Conservation (phyloP, 1,140 invertebrate genomes). For the Aradophagus sp. region DNA sequence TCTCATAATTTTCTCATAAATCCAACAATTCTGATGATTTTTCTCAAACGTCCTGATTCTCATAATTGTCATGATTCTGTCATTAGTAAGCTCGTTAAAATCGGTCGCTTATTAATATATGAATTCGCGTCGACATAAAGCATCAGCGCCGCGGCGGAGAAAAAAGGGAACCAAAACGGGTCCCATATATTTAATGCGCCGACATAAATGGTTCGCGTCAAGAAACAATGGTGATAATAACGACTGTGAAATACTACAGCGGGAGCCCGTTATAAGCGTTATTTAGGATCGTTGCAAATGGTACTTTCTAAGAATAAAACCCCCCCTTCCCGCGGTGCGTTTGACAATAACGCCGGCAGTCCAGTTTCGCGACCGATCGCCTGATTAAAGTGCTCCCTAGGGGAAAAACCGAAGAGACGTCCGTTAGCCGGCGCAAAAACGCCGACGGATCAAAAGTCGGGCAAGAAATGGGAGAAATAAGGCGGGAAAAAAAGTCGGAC, state of each 20-base stretch:
- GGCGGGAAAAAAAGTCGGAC: not conserved
- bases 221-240: slow-evolving; percentile 44
- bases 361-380: slow-evolving; percentile 22
- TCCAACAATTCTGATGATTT: too few relatives aligned
- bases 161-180: slow-evolving; percentile 10
- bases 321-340: slow-evolving; percentile 1
- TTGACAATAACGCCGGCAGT: slow-evolving; percentile 36
- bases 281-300: slow-evolving; percentile 33
- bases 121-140: slow-evolving; percentile 7
- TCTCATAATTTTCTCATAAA: too few relatives aligned
- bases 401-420: not conserved
- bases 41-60: too few relatives aligned
- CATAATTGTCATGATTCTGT: too few relatives aligned
- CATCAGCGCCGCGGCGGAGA: not conserved
- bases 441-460: not conserved
- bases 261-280: slow-evolving; percentile 36
- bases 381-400: slow-evolving; percentile 19
- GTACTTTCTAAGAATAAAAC: slow-evolving; percentile 46
- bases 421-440: not conserved
- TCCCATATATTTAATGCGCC: slow-evolving; percentile 31
- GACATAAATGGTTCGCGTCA: slow-evolving; percentile 42
- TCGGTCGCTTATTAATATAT: slow-evolving; percentile 8
- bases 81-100: too few relatives aligned
- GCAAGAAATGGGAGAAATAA: not conserved
- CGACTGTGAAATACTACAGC: slow-evolving; percentile 35